Percentiles rank a stretch among this genome's conserved stretches.
phyloP scores from a whole-genome alignment of 2,113 vertebrate genomes.

The Saguinus midas region DNA sequence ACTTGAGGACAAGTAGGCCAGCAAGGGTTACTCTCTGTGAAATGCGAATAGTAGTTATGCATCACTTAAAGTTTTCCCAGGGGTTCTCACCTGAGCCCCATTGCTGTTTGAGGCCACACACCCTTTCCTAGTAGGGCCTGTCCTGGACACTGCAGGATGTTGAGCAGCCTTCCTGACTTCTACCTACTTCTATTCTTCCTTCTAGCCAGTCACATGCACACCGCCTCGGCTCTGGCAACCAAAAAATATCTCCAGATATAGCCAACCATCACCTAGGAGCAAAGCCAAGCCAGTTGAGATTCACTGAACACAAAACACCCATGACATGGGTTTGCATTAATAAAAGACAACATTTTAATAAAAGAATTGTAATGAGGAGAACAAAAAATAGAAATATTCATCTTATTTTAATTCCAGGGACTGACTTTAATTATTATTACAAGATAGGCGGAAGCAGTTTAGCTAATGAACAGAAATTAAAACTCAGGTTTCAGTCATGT shows the following conservation, averaged over 20 bases:
- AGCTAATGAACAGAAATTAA: not conserved
- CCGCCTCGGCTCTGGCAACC: not conserved
- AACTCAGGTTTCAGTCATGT: not conserved
- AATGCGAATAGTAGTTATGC: not conserved
- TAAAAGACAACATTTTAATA: not conserved
- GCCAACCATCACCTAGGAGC: not conserved
- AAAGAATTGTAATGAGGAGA: not conserved
- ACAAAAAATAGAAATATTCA: not conserved
- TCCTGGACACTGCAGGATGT: not conserved
- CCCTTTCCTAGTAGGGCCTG: fast-evolving
- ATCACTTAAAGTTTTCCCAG: not conserved
- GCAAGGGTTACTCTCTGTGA: not conserved
- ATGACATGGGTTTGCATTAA: not conserved
- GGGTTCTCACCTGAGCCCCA: not conserved
- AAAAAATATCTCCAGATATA: not conserved
- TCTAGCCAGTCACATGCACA: too few species aligned
- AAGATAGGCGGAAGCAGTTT: not conserved
- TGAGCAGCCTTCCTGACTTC: not conserved
- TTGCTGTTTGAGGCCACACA: fast-evolving
- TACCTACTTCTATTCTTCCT: not conserved
- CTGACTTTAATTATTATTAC: not conserved
- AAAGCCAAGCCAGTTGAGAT: not conserved
- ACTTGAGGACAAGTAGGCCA: not conserved
- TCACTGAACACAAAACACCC: not conserved
- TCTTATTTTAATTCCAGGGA: not conserved